Evolutionary conservation across 2,797 vertebrate species (phyloP).

Genomic region (Pangasius larnaudii): DNA sequence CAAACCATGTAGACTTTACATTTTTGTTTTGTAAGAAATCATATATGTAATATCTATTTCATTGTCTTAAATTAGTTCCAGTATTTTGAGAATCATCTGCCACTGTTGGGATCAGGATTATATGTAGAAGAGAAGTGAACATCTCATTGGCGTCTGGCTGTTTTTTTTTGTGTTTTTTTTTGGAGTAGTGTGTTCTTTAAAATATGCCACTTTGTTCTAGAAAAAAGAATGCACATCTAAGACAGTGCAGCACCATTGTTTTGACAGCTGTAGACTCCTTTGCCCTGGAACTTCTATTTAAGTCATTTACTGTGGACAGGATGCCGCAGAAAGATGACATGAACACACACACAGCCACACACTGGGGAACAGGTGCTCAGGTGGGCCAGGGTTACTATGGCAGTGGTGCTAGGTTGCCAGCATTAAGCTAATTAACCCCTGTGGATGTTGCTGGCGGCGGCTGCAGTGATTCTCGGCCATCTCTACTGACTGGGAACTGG

Average conservation of each 20-base stretch:
- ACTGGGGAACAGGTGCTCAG: slow-evolving; percentile 37
- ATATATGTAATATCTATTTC: neutral
- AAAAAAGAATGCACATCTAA: slow-evolving; percentile 31
- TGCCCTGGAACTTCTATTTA: slow-evolving; percentile 43
- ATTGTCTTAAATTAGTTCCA: neutral
- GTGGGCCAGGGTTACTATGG: slow-evolving; percentile 55
- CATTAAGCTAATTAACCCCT: slow-evolving; percentile 55
- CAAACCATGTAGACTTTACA: neutral
- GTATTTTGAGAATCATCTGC: neutral
- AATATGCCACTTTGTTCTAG: neutral
- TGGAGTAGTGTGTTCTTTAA: neutral
- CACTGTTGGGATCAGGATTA: neutral
- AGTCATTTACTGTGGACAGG: slow-evolving; percentile 45
- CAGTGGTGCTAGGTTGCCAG: slow-evolving; percentile 31
- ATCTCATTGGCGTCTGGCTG: neutral
- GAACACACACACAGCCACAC: neutral
- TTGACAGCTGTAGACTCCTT: slow-evolving; percentile 48
- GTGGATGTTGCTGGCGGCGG: slow-evolving; percentile 28
- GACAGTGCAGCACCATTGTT: slow-evolving; percentile 19
- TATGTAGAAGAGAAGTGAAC: neutral
- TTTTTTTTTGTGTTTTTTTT: neutral
- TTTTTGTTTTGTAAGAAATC: neutral
- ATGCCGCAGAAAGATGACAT: slow-evolving; percentile 15
- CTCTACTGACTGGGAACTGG: slow-evolving; percentile 23
- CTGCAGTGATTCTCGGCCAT: slow-evolving; percentile 25